Percentiles rank a stretch among this genome's conserved stretches.
Evolutionary conservation across 2,888 invertebrate genomes (phyloP).

Genomic region (Noctua pronuba): DNA sequence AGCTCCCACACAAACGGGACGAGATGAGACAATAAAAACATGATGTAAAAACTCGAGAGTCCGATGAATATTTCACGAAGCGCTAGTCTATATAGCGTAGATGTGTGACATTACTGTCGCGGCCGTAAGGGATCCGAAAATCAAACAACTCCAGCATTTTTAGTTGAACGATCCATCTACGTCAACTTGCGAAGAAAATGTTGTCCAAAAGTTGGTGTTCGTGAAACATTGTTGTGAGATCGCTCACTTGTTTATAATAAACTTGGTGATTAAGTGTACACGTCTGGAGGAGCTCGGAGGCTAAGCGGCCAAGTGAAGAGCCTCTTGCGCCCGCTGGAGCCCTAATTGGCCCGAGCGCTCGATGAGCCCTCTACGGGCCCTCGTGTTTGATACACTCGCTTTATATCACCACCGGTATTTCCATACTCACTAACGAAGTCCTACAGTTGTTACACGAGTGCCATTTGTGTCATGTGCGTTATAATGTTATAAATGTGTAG

Average conservation of each 20-base stretch:
- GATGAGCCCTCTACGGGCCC: constrained; percentile 65
- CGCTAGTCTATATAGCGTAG: constrained; percentile 50
- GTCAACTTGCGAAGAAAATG: constrained; percentile 35
- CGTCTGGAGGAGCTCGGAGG: constrained; percentile 54
- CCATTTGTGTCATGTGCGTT: constrained; percentile 30
- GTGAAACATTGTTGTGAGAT: constrained; percentile 36
- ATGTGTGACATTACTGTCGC: constrained; percentile 32
- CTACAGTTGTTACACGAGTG: constrained; percentile 35
- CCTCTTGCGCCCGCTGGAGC: constrained; percentile 59
- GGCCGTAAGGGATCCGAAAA: constrained; percentile 22
- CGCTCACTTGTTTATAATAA: constrained; percentile 56
- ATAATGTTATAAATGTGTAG: constrained; percentile 33
- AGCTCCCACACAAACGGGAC: neutral
- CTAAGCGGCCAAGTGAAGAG: constrained; percentile 69
- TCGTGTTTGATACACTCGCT: constrained; percentile 66
- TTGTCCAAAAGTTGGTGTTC: constrained; percentile 28
- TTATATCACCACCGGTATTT: constrained; percentile 45
- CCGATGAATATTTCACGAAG: constrained; percentile 66
- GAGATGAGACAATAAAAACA: constrained; percentile 32
- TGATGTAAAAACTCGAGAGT: constrained; percentile 40
- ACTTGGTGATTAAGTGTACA: constrained; percentile 60
- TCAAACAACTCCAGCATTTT: constrained; percentile 38
- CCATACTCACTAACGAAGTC: constrained; percentile 47
- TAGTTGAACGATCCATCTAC: constrained; percentile 39
- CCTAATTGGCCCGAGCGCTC: constrained; percentile 73